phyloP scores from a whole-genome alignment of 2,797 vertebrate genomes.

The Melanotaenia parkinsoni region DNA sequence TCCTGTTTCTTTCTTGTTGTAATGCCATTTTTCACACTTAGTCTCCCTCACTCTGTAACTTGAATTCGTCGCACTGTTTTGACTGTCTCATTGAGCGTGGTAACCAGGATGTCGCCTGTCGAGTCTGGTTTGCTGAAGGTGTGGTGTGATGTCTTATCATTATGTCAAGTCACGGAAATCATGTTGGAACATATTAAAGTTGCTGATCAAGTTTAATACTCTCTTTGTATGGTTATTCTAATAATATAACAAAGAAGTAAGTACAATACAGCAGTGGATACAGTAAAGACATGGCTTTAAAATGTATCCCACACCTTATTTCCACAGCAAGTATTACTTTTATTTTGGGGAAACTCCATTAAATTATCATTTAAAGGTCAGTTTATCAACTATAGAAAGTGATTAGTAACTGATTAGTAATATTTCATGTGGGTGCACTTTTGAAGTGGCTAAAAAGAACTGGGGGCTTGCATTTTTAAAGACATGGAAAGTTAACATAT shows the following conservation, averaged over 20 bases:
- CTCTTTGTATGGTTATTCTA: background rate
- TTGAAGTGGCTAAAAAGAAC: background rate
- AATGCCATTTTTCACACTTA: background rate
- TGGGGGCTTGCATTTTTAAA: background rate
- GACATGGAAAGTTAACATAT: background rate
- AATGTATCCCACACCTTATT: background rate
- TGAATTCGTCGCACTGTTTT: background rate
- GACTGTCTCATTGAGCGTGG: background rate
- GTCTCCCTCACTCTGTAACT: background rate
- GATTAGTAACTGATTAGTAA: too few species aligned
- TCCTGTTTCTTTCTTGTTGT: background rate
- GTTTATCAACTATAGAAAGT: background rate
- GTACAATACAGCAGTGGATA: background rate
- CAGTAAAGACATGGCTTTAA: background rate
- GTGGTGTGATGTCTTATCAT: background rate
- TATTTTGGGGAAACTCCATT: constrained; percentile 17
- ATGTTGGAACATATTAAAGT: background rate
- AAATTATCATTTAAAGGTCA: constrained; percentile 14
- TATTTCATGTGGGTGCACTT: background rate
- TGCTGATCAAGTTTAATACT: too few species aligned
- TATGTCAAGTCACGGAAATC: background rate
- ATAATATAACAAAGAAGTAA: background rate
- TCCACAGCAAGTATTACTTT: background rate
- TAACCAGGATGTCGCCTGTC: background rate
- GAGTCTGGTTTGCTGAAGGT: constrained; percentile 21